phyloP scores from a whole-genome alignment of 2,113 vertebrate species.

The Forbesichthys papilliferus region DNA sequence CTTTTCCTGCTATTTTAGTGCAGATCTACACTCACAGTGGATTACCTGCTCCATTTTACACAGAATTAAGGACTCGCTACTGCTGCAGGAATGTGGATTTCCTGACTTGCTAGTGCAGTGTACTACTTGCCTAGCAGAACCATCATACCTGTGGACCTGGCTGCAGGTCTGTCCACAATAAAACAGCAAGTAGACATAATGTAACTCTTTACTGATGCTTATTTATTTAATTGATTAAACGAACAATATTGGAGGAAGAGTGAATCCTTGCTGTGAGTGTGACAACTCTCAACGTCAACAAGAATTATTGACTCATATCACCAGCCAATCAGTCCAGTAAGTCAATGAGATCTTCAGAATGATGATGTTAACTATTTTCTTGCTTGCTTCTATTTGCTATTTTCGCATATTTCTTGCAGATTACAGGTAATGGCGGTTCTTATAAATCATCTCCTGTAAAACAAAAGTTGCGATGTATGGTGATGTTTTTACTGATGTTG shows the following conservation, averaged over 20 bases:
- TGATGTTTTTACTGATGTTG: slow-evolving; percentile 22
- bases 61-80: background rate
- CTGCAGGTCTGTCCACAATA: background rate
- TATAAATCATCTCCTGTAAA: slow-evolving; percentile 5
- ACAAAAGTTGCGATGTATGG: slow-evolving; percentile 1
- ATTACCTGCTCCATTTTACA: background rate
- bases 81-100: background rate
- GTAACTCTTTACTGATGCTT: slow-evolving; percentile 1
- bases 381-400: background rate
- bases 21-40: background rate
- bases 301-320: slow-evolving; percentile 5
- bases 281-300: background rate
- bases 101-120: background rate
- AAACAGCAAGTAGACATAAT: background rate
- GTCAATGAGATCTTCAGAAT: slow-evolving; percentile 8
- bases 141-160: background rate
- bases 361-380: background rate
- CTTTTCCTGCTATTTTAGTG: background rate
- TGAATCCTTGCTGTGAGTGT: background rate
- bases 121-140: background rate
- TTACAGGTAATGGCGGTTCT: background rate
- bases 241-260: background rate
- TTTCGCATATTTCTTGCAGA: background rate
- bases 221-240: background rate
- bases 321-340: slow-evolving; percentile 7